These are phyloP conservation scores for Petrosia ficiformis DNA, from an alignment of 37 sponge, comb jelly and placozoan genomes.

Conservation along the genomic window DNA sequence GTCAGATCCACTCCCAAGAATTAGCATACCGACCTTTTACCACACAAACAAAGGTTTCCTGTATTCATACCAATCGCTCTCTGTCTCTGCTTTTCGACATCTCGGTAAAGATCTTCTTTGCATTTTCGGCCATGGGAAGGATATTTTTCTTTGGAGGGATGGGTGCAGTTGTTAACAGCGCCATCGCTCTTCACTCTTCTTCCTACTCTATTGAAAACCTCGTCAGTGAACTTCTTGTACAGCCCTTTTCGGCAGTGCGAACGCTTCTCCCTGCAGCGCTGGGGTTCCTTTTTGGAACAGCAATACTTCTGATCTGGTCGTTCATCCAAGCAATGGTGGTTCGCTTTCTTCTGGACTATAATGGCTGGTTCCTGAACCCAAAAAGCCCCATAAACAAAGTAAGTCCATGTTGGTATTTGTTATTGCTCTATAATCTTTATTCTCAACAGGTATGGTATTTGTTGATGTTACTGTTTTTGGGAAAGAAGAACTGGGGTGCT, in stretches of 20 bases:
- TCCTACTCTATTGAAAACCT: conserved; percentile 5
- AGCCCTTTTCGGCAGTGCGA: conserved; percentile 26
- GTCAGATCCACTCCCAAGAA: too few species aligned
- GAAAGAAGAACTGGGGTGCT: conserved; percentile 31
- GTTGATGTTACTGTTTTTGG: conserved; percentile 45
- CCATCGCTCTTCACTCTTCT: conserved; percentile 28
- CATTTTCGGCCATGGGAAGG: too few species aligned
- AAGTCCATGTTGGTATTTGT: neutral
- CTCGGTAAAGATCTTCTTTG: too few species aligned
- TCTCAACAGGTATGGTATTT: conserved; percentile 60
- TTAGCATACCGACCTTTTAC: too few species aligned
- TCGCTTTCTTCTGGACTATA: conserved; percentile 47
- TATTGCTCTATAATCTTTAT: neutral
- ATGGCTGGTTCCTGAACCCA: conserved; percentile 72
- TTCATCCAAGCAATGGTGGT: conserved; percentile 44
- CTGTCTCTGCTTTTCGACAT: too few species aligned
- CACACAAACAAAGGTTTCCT: too few species aligned
- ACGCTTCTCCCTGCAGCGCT: conserved; percentile 31
- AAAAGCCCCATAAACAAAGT: conserved; percentile 52
- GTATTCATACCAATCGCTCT: too few species aligned
- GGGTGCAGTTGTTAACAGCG: conserved; percentile 56
- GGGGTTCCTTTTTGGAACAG: conserved; percentile 53
- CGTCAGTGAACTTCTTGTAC: conserved; percentile 20
- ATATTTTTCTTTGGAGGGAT: conserved; percentile 45
- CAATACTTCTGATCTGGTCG: conserved; percentile 44